Percentiles rank a stretch among this genome's conserved stretches.
phyloP scores from a whole-genome alignment of 2,797 vertebrate species.

The Botia kubotai region DNA sequence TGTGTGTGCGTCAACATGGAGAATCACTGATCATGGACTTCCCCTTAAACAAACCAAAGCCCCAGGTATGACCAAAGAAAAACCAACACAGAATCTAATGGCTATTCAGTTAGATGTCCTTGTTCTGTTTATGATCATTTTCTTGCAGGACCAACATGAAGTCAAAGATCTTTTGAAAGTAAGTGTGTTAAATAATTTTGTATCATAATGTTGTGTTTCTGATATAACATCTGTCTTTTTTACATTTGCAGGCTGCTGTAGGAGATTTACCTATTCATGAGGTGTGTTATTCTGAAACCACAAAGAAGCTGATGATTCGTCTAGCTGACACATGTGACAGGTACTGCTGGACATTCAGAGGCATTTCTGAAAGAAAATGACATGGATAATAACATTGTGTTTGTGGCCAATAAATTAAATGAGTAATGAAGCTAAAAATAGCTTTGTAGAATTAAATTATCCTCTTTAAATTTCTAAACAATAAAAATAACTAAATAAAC shows the following conservation, averaged over 20 bases:
- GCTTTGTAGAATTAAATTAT: too few relatives aligned
- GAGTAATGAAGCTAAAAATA: neutral
- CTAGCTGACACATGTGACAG: constrained; percentile 85
- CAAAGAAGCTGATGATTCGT: constrained; percentile 83
- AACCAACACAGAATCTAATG: neutral
- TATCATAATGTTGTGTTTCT: neutral
- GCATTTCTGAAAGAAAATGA: constrained; percentile 1
- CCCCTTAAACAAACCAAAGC: constrained; percentile 79
- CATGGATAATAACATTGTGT: neutral
- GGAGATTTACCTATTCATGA: constrained; percentile 83
- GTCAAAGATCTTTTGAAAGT: constrained; percentile 86
- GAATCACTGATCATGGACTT: constrained; percentile 86
- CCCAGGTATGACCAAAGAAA: constrained; percentile 70
- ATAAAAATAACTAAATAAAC: neutral
- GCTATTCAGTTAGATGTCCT: neutral
- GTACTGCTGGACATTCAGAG: constrained; percentile 64
- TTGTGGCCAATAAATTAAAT: neutral
- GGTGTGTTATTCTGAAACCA: constrained; percentile 77
- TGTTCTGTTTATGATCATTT: neutral
- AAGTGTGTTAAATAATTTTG: constrained; percentile 52
- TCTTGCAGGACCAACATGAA: constrained; percentile 78
- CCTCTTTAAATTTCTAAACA: too few relatives aligned
- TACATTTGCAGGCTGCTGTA: constrained; percentile 76
- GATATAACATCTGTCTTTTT: neutral
- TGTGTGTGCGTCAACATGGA: constrained; percentile 77